phyloP scores from a whole-genome alignment of 2,888 invertebrate genomes.

The Nasonia oneida region DNA sequence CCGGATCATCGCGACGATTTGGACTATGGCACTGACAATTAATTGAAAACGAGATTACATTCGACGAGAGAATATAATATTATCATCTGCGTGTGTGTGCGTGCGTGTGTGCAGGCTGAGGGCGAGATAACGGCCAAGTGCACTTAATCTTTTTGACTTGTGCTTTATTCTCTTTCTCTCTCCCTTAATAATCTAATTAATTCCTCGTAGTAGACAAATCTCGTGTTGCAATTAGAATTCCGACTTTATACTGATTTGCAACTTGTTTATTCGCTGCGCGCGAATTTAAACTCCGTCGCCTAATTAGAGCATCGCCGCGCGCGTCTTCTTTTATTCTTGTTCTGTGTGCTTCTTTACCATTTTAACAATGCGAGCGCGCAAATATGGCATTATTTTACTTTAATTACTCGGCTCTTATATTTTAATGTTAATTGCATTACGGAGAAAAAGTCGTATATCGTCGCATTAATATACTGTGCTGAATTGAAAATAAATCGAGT shows the following conservation, averaged over 20 bases:
- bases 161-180: too few relatives aligned
- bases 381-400: slow-evolving; percentile 36
- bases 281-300: slow-evolving; percentile 70
- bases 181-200: slow-evolving; percentile 69
- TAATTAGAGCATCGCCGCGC: slow-evolving; percentile 71
- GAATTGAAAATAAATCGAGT: neutral
- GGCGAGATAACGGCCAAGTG: slow-evolving; percentile 28
- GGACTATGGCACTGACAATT: slow-evolving; percentile 75
- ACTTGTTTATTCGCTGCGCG: slow-evolving; percentile 74
- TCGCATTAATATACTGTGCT: neutral
- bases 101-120: neutral
- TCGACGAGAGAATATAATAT: neutral
- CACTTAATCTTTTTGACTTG: slow-evolving; percentile 39
- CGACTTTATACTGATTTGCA: slow-evolving; percentile 73
- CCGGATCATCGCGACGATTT: slow-evolving; percentile 62
- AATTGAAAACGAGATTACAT: slow-evolving; percentile 76
- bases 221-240: slow-evolving; percentile 74
- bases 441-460: slow-evolving; percentile 20
- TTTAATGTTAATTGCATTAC: slow-evolving; percentile 49
- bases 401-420: slow-evolving; percentile 30
- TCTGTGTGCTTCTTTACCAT: neutral
- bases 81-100: neutral
- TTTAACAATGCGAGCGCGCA: neutral
- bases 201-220: slow-evolving; percentile 68
- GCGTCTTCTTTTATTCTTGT: neutral